Percentiles rank a stretch among this genome's conserved stretches.
phyloP scores from a whole-genome alignment of 2,113 vertebrate species.

The Pagrus major region DNA sequence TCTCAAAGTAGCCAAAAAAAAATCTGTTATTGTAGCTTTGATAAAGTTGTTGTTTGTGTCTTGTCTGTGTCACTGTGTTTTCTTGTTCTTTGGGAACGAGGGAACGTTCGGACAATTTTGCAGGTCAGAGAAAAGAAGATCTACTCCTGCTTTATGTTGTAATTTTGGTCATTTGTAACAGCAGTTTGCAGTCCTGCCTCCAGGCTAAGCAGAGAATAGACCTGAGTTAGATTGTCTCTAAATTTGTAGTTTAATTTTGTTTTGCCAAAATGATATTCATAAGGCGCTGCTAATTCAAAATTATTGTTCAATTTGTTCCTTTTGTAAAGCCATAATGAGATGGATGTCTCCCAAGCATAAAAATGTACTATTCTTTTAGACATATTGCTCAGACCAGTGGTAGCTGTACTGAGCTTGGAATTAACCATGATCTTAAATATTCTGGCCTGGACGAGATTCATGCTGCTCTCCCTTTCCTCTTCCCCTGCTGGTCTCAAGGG shows the following conservation, averaged over 20 bases:
- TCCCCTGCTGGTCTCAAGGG: slow-evolving; percentile 45
- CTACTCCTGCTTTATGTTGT: not conserved
- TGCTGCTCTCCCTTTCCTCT: slow-evolving; percentile 9
- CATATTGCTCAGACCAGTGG: not conserved
- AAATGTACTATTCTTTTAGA: not conserved
- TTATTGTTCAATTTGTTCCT: not conserved
- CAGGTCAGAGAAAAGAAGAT: not conserved
- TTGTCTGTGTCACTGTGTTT: not conserved
- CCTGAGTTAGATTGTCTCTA: not conserved
- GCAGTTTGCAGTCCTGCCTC: not conserved
- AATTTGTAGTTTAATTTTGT: slow-evolving; percentile 1
- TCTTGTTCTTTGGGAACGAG: slow-evolving; percentile 10
- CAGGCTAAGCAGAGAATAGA: slow-evolving; percentile 18
- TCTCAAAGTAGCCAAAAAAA: no score
- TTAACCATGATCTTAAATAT: not conserved
- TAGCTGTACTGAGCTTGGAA: not conserved
- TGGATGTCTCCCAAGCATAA: slow-evolving; percentile 26
- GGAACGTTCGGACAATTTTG: not conserved
- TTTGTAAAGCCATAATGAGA: not conserved
- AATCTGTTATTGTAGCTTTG: no score
- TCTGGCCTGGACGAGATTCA: not conserved
- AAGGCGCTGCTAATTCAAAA: not conserved
- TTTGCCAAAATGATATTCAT: slow-evolving; percentile 17
- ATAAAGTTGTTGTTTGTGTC: no score
- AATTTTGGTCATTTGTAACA: slow-evolving; percentile 13